Percentiles rank a stretch among this genome's conserved stretches.
Evolutionary conservation across 1,140 invertebrate genomes (phyloP).

Genomic region (Drosophila rhopaloa): DNA sequence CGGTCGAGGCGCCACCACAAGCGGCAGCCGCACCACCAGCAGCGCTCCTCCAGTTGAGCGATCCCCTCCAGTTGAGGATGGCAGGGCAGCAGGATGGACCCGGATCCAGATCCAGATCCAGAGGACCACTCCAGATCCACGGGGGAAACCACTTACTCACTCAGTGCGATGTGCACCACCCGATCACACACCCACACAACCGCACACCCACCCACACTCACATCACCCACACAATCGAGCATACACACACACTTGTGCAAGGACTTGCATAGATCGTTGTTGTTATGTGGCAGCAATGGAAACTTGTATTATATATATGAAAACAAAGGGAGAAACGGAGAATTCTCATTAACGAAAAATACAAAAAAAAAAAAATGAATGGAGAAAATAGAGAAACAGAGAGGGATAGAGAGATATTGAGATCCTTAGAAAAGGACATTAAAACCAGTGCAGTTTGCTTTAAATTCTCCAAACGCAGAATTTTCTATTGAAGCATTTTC

Average conservation of each 20-base stretch:
- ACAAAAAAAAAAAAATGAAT: slow-evolving; percentile 10
- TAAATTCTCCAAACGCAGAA: slow-evolving; percentile 66
- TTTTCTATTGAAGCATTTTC: slow-evolving; percentile 70
- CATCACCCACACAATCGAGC: slow-evolving; percentile 17
- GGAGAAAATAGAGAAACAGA: slow-evolving; percentile 8
- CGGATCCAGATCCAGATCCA: slow-evolving; percentile 9
- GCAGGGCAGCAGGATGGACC: slow-evolving; percentile 13
- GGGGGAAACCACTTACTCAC: slow-evolving; percentile 5
- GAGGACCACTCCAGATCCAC: slow-evolving; percentile 17
- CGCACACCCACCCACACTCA: slow-evolving; percentile 4
- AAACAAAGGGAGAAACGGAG: slow-evolving; percentile 15
- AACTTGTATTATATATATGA: slow-evolving; percentile 72
- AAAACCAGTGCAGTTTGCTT: slow-evolving; percentile 77
- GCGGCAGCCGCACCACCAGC: slow-evolving; percentile 64
- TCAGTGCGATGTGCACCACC: slow-evolving; percentile 15
- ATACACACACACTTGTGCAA: slow-evolving; percentile 27
- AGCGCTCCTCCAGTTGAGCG: slow-evolving; percentile 50
- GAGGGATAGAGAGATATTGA: slow-evolving; percentile 14
- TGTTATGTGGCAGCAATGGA: slow-evolving; percentile 46
- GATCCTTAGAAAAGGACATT: slow-evolving; percentile 20
- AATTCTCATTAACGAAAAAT: slow-evolving; percentile 14
- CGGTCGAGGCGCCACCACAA: slow-evolving; percentile 85
- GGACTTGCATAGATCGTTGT: slow-evolving; percentile 26
- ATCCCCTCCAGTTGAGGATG: slow-evolving; percentile 14
- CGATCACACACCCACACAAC: not conserved